phyloP scores from a whole-genome alignment of 2,888 invertebrate species.

The Andricus quercusramuli region DNA sequence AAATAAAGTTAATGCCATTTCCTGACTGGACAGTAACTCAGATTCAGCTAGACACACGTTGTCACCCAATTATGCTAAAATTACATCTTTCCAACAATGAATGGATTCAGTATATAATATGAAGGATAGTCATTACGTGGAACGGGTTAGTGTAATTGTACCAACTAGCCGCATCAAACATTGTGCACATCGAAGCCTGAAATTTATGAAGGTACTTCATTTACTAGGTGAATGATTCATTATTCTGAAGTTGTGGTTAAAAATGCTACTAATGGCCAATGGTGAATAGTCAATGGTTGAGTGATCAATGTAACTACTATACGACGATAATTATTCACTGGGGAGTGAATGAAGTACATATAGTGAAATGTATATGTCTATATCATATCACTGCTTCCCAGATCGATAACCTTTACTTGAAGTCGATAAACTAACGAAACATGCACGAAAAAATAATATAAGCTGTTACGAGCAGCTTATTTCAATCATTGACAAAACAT shows the following conservation, averaged over 20 bases:
- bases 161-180: constrained; percentile 1
- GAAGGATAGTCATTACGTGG: not conserved
- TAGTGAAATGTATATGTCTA: not conserved
- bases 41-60: not conserved
- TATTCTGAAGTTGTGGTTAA: not conserved
- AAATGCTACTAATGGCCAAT: not conserved
- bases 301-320: not conserved
- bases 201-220: constrained; percentile 5
- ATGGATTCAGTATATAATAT: not conserved
- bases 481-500: too few relatives aligned
- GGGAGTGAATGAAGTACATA: not conserved
- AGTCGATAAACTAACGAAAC: not conserved
- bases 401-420: not conserved
- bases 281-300: not conserved
- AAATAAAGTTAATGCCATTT: constrained; percentile 4
- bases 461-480: too few relatives aligned
- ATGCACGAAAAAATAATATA: too few relatives aligned
- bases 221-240: not conserved
- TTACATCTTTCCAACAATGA: not conserved
- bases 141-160: not conserved
- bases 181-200: not conserved
- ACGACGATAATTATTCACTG: not conserved
- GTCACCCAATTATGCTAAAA: not conserved
- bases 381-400: not conserved
- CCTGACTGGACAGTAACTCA: not conserved